Base-by-base conservation (phyloP, 2,797 vertebrate species). In the Danio albolineatus region DNA sequence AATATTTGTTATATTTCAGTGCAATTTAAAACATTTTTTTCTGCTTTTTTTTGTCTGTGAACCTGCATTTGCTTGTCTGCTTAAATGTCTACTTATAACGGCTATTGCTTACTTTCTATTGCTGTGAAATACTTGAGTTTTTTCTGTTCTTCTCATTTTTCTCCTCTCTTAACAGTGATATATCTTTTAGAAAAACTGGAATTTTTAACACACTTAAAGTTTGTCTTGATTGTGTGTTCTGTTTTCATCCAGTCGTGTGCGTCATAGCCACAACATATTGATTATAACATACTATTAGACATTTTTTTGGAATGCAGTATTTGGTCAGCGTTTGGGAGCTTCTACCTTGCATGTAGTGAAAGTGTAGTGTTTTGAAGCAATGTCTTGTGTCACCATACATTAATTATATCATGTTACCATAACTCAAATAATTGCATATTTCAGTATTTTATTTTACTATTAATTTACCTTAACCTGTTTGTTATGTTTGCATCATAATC, bases 381-480 rank as follows among this genome's bases (percentile, higher is more conserved):
- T 83, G 80, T 91, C 90, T 91, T 54, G 43, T 91, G 89, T 91
- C 90, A 90, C 90, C 92, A 92, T 94, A 91, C 92, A 94, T 94
- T 90, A 90, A 91, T 84, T 84, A 49, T 85, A 83, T 84, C 59
- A 87, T 84, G 89, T 89, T 57, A 17, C 19, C 82, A 86, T 89
- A 80, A 85, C 83, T 81, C 73, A 65, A 87, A 64, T 67, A 7
- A 73, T 62, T 83, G 86, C 85, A 82, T 82, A 46, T 67, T 64
- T 88, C 73, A 81, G 44, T 6, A n/a, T 82, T 17, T 66, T 84
- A n/a, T 89, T 86, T 83, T 64, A 89, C 44, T 79, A 16, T 82
- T 89, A 79, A 59, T 89, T 86, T 86, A 85, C 51, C 87, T 87
- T 87, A 85, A 89, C 87, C 89, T 67, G 90, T 86, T 79, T 85